A percentile compares a stretch with the other conserved stretches of the same genome.
Evolutionary conservation across 2,113 vertebrate genomes (phyloP).

Genomic region (Emydocephalus ijimae): DNA sequence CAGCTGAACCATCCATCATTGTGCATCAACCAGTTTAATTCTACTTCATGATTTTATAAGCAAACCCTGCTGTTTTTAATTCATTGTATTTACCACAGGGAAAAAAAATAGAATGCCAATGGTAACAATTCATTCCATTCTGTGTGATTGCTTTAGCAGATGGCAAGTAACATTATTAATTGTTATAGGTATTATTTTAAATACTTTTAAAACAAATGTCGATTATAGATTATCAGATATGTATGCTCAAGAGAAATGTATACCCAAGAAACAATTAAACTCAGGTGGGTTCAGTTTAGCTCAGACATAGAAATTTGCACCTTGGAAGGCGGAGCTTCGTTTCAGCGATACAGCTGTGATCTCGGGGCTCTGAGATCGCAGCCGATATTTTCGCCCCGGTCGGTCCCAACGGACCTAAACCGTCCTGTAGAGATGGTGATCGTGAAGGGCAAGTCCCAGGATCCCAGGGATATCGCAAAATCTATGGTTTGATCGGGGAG

Average conservation of each 20-base stretch:
- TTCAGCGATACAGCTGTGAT: too few species aligned
- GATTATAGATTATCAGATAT: not conserved
- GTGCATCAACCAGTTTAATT: not conserved
- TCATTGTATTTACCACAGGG: not conserved
- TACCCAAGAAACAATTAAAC: not conserved
- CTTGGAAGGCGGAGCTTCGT: too few species aligned
- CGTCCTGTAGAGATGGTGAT: too few species aligned
- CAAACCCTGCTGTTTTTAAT: not conserved
- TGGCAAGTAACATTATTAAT: not conserved
- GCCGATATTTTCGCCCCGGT: too few species aligned
- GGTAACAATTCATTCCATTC: not conserved
- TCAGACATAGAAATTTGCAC: not conserved
- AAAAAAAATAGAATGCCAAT: not conserved
- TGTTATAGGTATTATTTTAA: not conserved
- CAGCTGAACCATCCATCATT: not conserved
- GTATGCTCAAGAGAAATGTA: not conserved
- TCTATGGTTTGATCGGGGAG: too few species aligned
- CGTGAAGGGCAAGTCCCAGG: too few species aligned
- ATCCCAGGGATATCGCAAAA: too few species aligned
- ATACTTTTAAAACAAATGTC: constrained; percentile 5
- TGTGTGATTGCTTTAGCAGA: not conserved
- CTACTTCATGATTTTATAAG: not conserved
- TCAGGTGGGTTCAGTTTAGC: not conserved
- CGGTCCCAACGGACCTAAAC: too few species aligned
- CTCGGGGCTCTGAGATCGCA: too few species aligned